These are phyloP conservation scores for Turritopsis dohrnii DNA, from an alignment of 30 jellyfish, hydroid and myxozoan genomes.

Conservation along the genomic window DNA sequence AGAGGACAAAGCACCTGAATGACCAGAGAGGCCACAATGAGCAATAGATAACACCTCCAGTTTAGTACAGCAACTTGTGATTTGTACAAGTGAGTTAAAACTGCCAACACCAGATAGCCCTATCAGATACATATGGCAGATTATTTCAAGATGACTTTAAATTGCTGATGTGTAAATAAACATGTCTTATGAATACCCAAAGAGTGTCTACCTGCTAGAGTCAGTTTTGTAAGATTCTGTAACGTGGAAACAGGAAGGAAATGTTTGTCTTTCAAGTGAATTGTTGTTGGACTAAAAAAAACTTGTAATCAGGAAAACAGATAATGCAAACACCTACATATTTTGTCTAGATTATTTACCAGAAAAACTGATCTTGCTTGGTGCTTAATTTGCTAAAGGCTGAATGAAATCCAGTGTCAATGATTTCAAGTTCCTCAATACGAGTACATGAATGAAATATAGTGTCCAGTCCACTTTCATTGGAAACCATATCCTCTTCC, in stretches of 20 bases:
- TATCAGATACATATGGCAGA: conserved; percentile 3
- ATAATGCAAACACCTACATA: too few species aligned
- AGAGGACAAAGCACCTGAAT: conserved; percentile 63
- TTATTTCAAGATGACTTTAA: too few species aligned
- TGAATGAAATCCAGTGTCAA: conserved; percentile 75
- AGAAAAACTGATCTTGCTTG: conserved; percentile 34
- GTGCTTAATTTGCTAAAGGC: conserved; percentile 46
- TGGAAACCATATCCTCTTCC: conserved; percentile 37
- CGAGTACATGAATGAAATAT: conserved; percentile 34
- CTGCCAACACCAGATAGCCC: conserved; percentile 90
- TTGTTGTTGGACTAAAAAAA: conserved; percentile 52
- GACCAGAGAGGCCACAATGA: conserved; percentile 85
- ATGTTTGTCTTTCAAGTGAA: conserved; percentile 49
- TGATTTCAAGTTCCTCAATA: conserved; percentile 53
- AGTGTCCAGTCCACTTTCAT: conserved; percentile 64
- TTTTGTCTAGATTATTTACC: too few species aligned
- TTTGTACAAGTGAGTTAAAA: conserved; percentile 67
- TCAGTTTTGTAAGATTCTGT: conserved; percentile 13
- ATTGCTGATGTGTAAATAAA: too few species aligned
- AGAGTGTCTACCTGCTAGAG: conserved; percentile 32
- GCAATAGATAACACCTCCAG: conserved; percentile 76
- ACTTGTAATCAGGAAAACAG: not conserved
- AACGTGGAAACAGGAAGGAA: conserved; percentile 42
- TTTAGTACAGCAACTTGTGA: conserved; percentile 51
- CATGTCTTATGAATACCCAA: too few species aligned